Evolutionary conservation across 2,888 invertebrate species (phyloP).

Genomic region (Synergus japonicus): DNA sequence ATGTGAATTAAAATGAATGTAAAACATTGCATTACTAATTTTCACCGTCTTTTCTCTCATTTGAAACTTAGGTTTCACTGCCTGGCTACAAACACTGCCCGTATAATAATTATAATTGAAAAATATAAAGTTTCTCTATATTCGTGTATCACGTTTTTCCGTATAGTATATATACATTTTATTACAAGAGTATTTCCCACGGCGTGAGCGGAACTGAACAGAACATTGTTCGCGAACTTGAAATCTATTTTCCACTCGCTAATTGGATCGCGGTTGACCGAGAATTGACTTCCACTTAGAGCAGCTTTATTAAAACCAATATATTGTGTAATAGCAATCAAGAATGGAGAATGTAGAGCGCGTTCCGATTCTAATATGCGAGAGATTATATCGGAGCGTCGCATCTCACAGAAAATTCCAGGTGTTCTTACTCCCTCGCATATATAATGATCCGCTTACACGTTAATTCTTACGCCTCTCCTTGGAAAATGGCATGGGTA

Average conservation of each 20-base stretch:
- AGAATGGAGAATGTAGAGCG: not conserved
- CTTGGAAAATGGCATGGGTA: not conserved
- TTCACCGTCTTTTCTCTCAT: too few relatives aligned
- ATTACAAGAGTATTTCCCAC: constrained; percentile 37
- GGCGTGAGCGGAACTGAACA: constrained; percentile 26
- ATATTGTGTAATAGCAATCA: constrained; percentile 26
- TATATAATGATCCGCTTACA: not conserved
- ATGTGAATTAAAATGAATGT: not conserved
- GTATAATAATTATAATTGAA: not conserved
- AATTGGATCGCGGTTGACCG: constrained; percentile 38
- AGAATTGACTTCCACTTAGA: constrained; percentile 32
- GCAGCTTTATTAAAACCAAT: constrained; percentile 22
- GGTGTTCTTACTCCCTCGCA: not conserved
- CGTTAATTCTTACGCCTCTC: constrained; percentile 19
- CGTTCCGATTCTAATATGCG: not conserved
- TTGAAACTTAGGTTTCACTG: too few relatives aligned
- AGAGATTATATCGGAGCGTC: not conserved
- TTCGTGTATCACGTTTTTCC: constrained; percentile 38
- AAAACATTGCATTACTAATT: not conserved
- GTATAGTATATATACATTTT: constrained; percentile 5
- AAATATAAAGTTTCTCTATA: constrained; percentile 29
- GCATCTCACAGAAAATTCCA: not conserved
- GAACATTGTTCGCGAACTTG: constrained; percentile 41
- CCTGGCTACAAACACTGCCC: too few relatives aligned
- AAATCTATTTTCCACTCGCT: constrained; percentile 39